phyloP scores from a whole-genome alignment of 2,888 invertebrate species.

The Osedax fenrisi region DNA sequence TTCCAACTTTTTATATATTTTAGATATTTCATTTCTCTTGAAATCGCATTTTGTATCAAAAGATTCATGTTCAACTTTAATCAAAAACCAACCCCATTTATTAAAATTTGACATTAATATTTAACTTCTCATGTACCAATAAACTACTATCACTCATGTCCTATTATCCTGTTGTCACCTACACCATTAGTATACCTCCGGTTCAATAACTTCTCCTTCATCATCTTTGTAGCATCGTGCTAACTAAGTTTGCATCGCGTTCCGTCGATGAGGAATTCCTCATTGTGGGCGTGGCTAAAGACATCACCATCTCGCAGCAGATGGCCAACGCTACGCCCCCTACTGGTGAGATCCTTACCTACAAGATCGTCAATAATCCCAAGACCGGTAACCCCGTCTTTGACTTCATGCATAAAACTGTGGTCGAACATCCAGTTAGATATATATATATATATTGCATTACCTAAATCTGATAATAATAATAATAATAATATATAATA shows the following conservation, averaged over 20 bases:
- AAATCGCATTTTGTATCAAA: no score
- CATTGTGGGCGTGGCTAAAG: background rate
- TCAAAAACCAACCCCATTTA: no score
- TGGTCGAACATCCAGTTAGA: background rate
- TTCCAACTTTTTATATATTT: no score
- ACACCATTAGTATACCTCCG: background rate
- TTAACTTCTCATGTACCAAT: no score
- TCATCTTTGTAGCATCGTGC: conserved; percentile 56
- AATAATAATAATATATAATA: no score
- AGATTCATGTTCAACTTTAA: no score
- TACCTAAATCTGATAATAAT: no score
- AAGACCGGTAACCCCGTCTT: background rate
- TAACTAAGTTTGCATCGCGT: conserved; percentile 66
- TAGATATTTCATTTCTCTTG: no score
- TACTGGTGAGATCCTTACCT: background rate
- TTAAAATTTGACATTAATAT: no score
- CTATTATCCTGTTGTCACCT: background rate
- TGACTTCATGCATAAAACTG: background rate
- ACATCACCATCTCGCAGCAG: background rate
- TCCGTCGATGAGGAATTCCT: conserved; percentile 52
- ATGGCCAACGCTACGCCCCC: background rate
- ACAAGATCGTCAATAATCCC: background rate
- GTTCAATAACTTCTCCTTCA: background rate
- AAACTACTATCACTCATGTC: no score
- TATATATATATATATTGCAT: no score